Evolutionary conservation across 2,888 invertebrate species (phyloP).

Genomic region (Drosophila nr. fundita): DNA sequence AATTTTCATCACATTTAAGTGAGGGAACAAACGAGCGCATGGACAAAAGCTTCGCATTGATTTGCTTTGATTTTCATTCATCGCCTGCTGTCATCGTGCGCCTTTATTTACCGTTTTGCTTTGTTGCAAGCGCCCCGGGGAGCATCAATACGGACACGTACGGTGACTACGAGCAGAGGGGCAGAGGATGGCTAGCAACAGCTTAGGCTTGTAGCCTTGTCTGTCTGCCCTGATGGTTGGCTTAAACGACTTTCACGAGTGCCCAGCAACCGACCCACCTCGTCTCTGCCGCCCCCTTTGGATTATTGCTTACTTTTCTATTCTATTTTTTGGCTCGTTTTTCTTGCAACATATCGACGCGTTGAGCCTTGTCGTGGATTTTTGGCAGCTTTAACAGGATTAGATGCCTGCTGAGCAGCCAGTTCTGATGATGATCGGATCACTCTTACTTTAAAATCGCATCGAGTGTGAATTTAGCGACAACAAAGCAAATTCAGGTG

Average conservation of each 20-base stretch:
- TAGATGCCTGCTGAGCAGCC: slow-evolving; percentile 61
- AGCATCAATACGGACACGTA: neutral
- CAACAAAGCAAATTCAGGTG: slow-evolving; percentile 5
- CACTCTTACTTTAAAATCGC: slow-evolving; percentile 18
- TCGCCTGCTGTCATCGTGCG: slow-evolving; percentile 62
- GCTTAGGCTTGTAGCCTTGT: slow-evolving; percentile 63
- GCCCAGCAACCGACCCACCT: slow-evolving; percentile 2
- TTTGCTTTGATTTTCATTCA: slow-evolving; percentile 76
- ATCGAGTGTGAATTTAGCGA: neutral
- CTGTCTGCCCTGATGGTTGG: slow-evolving; percentile 30
- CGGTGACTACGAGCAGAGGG: no score
- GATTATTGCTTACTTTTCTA: slow-evolving; percentile 19
- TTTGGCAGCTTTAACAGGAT: slow-evolving; percentile 81
- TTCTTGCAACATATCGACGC: slow-evolving; percentile 41
- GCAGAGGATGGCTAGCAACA: slow-evolving; percentile 11
- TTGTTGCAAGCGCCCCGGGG: slow-evolving; percentile 62
- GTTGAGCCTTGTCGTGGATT: slow-evolving; percentile 68
- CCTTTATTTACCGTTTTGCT: slow-evolving; percentile 72
- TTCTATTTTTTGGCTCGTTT: slow-evolving; percentile 13
- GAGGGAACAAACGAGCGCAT: slow-evolving; percentile 3
- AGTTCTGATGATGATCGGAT: slow-evolving; percentile 31
- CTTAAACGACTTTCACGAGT: slow-evolving; percentile 46
- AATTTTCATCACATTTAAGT: slow-evolving; percentile 67
- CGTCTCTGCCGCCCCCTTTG: slow-evolving; percentile 2
- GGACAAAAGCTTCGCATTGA: slow-evolving; percentile 60